Conservation (phyloP, 2,888 invertebrate genomes). For the Campoplex nolae region DNA sequence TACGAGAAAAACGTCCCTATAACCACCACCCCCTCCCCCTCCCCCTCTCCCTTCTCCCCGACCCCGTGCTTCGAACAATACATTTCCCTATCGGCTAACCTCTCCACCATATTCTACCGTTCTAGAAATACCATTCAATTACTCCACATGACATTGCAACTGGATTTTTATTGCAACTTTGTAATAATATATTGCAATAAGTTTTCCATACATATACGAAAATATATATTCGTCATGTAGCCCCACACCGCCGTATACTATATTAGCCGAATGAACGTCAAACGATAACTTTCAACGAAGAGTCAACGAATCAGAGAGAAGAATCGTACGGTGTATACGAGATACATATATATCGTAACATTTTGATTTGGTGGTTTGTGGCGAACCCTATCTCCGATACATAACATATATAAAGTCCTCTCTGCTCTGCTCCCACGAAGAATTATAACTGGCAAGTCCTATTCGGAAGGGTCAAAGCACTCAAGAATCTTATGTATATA, state of each 20-base stretch:
- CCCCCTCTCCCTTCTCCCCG: conserved; percentile 2
- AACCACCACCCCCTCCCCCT: conserved; percentile 11
- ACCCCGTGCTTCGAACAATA: conserved; percentile 41
- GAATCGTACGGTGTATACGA: background rate
- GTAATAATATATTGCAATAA: conserved; percentile 24
- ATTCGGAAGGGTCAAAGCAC: conserved; percentile 4
- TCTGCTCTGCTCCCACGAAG: background rate
- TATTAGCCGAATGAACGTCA: background rate
- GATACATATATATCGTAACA: background rate
- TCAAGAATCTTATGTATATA: background rate
- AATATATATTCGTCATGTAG: background rate
- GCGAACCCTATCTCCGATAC: background rate
- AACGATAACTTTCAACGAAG: conserved; percentile 16
- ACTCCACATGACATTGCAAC: conserved; percentile 64
- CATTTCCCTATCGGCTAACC: conserved; percentile 56
- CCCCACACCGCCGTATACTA: conserved; percentile 2
- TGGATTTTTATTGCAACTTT: conserved; percentile 54
- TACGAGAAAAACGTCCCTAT: conserved; percentile 51
- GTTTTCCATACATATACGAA: background rate
- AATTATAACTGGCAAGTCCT: conserved; percentile 21
- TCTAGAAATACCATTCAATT: conserved; percentile 64
- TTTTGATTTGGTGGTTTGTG: conserved; percentile 15
- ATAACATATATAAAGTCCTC: background rate
- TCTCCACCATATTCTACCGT: conserved; percentile 63
- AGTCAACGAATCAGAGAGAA: conserved; percentile 17